Conservation (phyloP, 2,888 invertebrate species). For the Parapristionchus giblindavisi region DNA sequence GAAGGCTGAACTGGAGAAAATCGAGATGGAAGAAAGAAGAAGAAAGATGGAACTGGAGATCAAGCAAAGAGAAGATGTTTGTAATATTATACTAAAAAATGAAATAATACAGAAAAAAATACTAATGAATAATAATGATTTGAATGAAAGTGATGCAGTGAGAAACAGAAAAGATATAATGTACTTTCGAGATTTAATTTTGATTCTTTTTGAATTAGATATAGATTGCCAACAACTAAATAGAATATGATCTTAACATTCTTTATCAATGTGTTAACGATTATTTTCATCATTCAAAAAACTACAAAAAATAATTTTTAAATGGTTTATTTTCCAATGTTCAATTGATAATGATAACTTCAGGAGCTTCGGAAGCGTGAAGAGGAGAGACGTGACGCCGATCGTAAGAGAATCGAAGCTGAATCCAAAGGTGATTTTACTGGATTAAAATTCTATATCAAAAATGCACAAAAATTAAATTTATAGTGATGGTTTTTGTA, state of each 20-base stretch:
- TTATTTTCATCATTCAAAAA: background rate
- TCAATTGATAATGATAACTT: no score
- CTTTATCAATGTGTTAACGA: background rate
- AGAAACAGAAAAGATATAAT: no score
- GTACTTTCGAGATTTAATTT: no score
- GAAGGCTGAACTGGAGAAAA: background rate
- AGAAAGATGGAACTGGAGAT: conserved; percentile 15
- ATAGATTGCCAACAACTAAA: no score
- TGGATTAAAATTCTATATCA: background rate
- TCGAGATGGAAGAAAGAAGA: conserved; percentile 21
- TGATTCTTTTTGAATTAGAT: no score
- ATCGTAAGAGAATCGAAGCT: background rate
- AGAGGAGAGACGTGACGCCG: conserved; percentile 25
- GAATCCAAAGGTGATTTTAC: conserved; percentile 6
- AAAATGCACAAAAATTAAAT: no score
- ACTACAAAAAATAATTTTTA: background rate
- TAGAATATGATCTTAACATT: no score
- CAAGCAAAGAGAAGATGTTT: conserved; percentile 15
- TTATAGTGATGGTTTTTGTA: no score
- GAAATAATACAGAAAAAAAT: background rate
- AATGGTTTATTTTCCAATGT: no score
- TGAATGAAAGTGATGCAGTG: background rate
- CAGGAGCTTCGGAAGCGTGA: conserved; percentile 32
- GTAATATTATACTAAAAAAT: background rate
- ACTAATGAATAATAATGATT: background rate